These are phyloP conservation scores for Tanytarsus gracilentus DNA, from an alignment of 2,888 invertebrate genomes.

Conservation along the genomic window DNA sequence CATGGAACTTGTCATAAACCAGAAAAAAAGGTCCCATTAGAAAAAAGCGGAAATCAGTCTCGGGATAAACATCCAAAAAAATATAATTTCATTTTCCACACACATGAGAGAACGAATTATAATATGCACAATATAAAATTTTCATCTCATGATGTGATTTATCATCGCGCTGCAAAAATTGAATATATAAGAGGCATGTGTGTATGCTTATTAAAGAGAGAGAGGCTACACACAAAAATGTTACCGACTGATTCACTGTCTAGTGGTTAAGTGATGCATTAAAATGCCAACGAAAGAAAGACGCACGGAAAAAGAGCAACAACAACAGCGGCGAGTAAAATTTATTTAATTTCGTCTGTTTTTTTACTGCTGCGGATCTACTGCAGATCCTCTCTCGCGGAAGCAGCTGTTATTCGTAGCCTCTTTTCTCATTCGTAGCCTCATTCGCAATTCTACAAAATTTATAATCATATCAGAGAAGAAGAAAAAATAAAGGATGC, in stretches of 20 bases:
- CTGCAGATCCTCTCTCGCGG: too few species aligned
- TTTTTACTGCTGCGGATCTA: too few species aligned
- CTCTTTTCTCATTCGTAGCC: not conserved
- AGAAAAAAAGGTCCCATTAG: too few species aligned
- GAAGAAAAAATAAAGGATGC: not conserved
- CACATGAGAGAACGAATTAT: conserved; percentile 2
- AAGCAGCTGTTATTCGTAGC: conserved; percentile 23
- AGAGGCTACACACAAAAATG: conserved; percentile 1
- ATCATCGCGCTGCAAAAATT: conserved; percentile 11
- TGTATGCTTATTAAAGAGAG: conserved; percentile 10
- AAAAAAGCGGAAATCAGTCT: conserved; percentile 23
- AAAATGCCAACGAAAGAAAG: conserved; percentile 10
- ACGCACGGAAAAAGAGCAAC: not conserved
- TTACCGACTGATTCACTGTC: conserved; percentile 24
- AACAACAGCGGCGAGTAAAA: not conserved
- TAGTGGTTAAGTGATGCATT: conserved; percentile 26
- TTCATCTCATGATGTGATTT: conserved; percentile 23
- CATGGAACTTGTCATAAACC: too few species aligned
- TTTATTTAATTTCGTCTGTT: conserved; percentile 15
- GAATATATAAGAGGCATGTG: not conserved
- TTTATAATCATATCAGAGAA: conserved; percentile 9
- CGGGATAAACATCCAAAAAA: too few species aligned
- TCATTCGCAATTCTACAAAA: conserved; percentile 18
- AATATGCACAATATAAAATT: too few species aligned
- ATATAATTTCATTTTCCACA: too few species aligned